Conservation (phyloP, 2,888 invertebrate species). For the Oithona nana region DNA sequence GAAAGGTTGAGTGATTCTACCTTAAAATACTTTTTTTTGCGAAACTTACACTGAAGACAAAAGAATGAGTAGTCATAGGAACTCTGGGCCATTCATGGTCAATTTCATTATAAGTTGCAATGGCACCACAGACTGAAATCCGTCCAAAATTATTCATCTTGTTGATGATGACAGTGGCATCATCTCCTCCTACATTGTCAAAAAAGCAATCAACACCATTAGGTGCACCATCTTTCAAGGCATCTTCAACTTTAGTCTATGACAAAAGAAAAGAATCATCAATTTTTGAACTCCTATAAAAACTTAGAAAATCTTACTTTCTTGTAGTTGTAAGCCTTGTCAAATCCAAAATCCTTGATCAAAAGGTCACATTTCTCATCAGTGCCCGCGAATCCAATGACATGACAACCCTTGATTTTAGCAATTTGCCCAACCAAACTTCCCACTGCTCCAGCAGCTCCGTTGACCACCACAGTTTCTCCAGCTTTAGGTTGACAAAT, state of each 20-base stretch:
- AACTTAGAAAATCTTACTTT: not conserved
- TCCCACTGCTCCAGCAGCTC: conserved; percentile 60
- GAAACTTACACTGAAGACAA: not conserved
- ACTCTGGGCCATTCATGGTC: conserved; percentile 25
- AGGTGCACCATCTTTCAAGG: conserved; percentile 41
- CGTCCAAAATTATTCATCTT: conserved; percentile 39
- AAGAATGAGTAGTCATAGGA: conserved; percentile 15
- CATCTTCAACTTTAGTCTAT: conserved; percentile 32
- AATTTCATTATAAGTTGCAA: conserved; percentile 42
- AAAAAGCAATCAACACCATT: conserved; percentile 56
- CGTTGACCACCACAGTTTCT: conserved; percentile 49
- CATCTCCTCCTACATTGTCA: conserved; percentile 51
- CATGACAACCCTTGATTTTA: conserved; percentile 43
- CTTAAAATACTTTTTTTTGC: not conserved
- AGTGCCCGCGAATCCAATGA: conserved; percentile 50
- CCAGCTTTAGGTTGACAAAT: conserved; percentile 47
- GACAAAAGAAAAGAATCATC: conserved; percentile 22
- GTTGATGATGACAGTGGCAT: not conserved
- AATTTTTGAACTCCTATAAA: too few relatives aligned
- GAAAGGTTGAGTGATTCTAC: not conserved
- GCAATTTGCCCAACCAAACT: conserved; percentile 57
- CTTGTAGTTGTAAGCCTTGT: conserved; percentile 52
- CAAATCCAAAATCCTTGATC: conserved; percentile 42
- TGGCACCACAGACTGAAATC: conserved; percentile 44
- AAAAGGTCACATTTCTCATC: conserved; percentile 50